Evolutionary conservation across 2,113 vertebrate species (phyloP).

Genomic region (Pitta sordida): DNA sequence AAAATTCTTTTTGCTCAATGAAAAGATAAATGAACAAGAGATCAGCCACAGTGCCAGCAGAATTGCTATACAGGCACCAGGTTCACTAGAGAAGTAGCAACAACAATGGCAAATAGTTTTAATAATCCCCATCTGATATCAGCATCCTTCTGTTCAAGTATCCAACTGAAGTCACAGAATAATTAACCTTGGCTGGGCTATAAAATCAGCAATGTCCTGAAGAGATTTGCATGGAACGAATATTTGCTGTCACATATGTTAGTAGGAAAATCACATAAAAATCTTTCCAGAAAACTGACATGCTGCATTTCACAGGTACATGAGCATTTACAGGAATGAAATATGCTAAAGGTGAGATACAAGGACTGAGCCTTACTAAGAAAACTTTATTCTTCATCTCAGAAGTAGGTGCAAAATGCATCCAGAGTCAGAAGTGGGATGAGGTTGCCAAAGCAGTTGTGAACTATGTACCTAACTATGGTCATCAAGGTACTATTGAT

Average conservation of each 20-base stretch:
- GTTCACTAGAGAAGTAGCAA: not conserved
- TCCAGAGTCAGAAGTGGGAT: not conserved
- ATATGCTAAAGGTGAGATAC: not conserved
- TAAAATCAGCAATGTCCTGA: not conserved
- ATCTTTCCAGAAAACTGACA: not conserved
- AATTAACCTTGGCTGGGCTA: not conserved
- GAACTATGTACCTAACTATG: rapidly evolving
- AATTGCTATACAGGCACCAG: not conserved
- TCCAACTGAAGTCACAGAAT: not conserved
- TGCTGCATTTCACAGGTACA: not conserved
- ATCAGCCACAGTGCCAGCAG: not conserved
- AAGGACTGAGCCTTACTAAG: not conserved
- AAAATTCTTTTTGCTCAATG: not conserved
- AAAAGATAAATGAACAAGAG: not conserved
- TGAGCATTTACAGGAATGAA: not conserved
- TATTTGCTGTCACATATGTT: not conserved
- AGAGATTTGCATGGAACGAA: not conserved
- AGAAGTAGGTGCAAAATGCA: not conserved
- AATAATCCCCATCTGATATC: not conserved
- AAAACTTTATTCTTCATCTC: not conserved
- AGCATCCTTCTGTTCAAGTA: not conserved
- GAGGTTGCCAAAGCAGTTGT: not conserved
- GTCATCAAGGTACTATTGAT: not conserved
- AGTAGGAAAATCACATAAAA: not conserved
- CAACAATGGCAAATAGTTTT: not conserved